These are phyloP conservation scores for Syngnathus floridae DNA, from an alignment of 2,113 vertebrate species.

Conservation along the genomic window DNA sequence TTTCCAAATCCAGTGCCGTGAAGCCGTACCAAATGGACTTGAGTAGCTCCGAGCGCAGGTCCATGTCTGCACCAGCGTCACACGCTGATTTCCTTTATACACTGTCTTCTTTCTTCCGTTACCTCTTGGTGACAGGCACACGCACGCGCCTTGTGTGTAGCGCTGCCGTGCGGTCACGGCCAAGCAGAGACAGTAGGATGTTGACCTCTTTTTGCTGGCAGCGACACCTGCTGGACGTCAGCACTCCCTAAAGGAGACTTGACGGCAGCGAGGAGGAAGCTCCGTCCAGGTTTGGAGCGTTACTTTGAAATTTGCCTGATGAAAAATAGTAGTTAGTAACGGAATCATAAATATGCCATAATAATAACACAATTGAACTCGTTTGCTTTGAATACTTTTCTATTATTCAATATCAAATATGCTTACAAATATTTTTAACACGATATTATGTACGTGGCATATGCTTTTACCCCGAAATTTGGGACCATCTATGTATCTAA, in stretches of 20 bases:
- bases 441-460: too few relatives aligned
- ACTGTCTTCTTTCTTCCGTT: conserved; percentile 48
- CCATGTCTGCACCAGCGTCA: conserved; percentile 75
- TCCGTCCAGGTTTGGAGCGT: too few relatives aligned
- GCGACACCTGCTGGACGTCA: conserved; percentile 47
- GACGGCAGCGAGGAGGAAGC: not conserved
- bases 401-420: too few relatives aligned
- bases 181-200: conserved; percentile 1
- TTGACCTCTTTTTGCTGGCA: conserved; percentile 5
- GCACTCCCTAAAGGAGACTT: not conserved
- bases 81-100: conserved; percentile 49
- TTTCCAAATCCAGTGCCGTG: conserved; percentile 92
- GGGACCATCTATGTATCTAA: too few relatives aligned
- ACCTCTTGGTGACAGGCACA: conserved; percentile 49
- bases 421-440: too few relatives aligned
- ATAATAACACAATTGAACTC: too few relatives aligned
- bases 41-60: conserved; percentile 87
- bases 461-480: too few relatives aligned
- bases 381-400: too few relatives aligned
- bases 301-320: too few relatives aligned
- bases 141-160: not conserved
- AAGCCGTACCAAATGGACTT: conserved; percentile 98
- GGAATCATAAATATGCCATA: too few relatives aligned
- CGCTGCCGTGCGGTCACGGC: conserved; percentile 46
- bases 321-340: too few relatives aligned